phyloP scores from a whole-genome alignment of 37 sponge, comb jelly and placozoan genomes.

The Eunapius fragilis region DNA sequence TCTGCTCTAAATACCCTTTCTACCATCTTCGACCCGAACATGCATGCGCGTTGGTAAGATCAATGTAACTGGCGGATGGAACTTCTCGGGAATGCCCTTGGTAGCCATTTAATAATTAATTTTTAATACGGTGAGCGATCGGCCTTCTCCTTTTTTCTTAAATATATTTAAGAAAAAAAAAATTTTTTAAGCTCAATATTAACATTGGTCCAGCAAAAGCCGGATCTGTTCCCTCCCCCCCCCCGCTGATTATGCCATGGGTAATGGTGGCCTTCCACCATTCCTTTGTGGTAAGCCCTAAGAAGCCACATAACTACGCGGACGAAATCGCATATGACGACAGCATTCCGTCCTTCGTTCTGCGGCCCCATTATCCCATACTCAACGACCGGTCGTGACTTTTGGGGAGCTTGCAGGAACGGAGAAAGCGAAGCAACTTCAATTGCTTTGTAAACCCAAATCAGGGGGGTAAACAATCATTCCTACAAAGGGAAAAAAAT shows the following conservation, averaged over 20 bases:
- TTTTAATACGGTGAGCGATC: background rate
- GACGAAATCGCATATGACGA: conserved; percentile 13
- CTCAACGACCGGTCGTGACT: background rate
- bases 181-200: background rate
- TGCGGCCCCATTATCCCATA: background rate
- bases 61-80: background rate
- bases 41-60: background rate
- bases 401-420: background rate
- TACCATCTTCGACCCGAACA: background rate
- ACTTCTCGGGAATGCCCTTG: background rate
- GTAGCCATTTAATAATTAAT: background rate
- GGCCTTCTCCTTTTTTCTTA: background rate
- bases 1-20: background rate
- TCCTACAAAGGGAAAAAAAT: too few relatives aligned
- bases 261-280: background rate
- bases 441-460: conserved; percentile 46
- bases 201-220: background rate
- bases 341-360: background rate
- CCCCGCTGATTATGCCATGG: conserved; percentile 9
- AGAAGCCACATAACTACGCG: conserved; percentile 21
- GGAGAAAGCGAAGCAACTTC: conserved; percentile 27
- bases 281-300: conserved; percentile 6
- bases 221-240: background rate
- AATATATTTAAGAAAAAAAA: background rate
- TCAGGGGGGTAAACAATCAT: too few relatives aligned